Evolutionary conservation across 1,140 invertebrate species (phyloP).

Genomic region (silkworm (Bombyx mori)): ASM3026992v2 NC_085121.1:15001001-15001500

Average conservation of each 20-base stretch:
- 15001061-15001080: no score
- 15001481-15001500: constrained; percentile 8
- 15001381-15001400: constrained; percentile 1
- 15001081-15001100: no score
- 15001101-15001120: no score
- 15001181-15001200: no score
- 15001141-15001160: no score
- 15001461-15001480: constrained; percentile 8
- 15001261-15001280: constrained; percentile 4
- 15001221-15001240: no score
- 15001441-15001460: constrained; percentile 3
- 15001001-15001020: no score
- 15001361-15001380: not conserved
- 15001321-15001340: not conserved
- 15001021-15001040: no score
- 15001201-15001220: no score
- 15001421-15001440: not conserved
- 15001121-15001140: no score
- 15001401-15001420: constrained; percentile 3
- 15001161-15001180: no score
- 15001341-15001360: not conserved
- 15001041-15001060: no score
- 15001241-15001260: constrained; percentile 8
- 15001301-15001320: not conserved
- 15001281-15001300: not conserved